Evolutionary conservation across 2,888 invertebrate species (phyloP).

Genomic region (Chloroclysta siterata): DNA sequence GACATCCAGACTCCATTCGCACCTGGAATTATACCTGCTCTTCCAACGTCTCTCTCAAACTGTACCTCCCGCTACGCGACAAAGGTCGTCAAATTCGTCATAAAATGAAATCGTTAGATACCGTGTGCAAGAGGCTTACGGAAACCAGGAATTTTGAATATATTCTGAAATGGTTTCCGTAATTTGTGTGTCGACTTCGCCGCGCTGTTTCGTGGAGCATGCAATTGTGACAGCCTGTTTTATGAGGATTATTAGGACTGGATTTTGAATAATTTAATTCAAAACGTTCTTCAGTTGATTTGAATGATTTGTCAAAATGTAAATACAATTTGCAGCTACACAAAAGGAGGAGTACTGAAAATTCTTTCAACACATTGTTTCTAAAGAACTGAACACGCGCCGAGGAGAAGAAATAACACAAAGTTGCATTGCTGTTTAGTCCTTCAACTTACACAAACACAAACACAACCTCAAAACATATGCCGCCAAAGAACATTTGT

Average conservation of each 20-base stretch:
- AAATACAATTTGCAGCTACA: not conserved
- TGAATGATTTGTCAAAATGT: not conserved
- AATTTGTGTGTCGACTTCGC: conserved; percentile 24
- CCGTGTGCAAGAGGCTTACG: conserved; percentile 12
- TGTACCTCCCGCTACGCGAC: not conserved
- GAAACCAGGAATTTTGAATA: conserved; percentile 12
- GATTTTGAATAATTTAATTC: conserved; percentile 1
- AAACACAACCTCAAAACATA: no score
- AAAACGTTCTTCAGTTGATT: not conserved
- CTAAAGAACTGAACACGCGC: no score
- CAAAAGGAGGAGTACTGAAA: no score
- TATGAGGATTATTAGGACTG: conserved; percentile 7
- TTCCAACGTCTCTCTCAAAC: no score
- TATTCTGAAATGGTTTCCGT: conserved; percentile 21
- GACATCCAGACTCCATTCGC: no score
- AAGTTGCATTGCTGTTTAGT: not conserved
- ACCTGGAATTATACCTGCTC: no score
- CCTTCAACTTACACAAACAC: no score
- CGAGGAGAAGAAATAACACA: not conserved
- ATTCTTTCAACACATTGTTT: no score
- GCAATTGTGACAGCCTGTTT: conserved; percentile 15
- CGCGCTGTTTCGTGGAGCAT: conserved; percentile 14
- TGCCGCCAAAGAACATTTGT: no score
- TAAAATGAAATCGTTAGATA: conserved; percentile 4
- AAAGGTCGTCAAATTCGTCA: not conserved